Conservation (phyloP, 1,140 invertebrate species). For the Neodiprion pinetum region DNA sequence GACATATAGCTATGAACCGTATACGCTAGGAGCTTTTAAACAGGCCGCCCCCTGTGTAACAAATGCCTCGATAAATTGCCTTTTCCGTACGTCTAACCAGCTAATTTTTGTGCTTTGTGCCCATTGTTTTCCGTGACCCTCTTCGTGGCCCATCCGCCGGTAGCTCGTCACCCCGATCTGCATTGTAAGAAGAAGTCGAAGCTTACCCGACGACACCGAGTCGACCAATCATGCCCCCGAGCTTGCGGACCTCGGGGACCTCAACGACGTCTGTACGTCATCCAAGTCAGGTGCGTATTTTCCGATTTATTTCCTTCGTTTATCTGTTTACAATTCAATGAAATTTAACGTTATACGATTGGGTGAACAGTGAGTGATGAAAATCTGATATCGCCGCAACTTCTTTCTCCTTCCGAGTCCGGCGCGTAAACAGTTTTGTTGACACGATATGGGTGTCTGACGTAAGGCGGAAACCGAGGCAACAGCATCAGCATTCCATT, state of each 20-base stretch:
- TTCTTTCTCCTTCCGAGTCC: background rate
- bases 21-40: no score
- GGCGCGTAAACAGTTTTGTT: background rate
- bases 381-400: no score
- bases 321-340: no score
- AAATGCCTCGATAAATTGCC: no score
- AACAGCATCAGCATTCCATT: background rate
- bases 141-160: constrained; percentile 10
- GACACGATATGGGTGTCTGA: background rate
- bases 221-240: constrained; percentile 44
- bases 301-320: background rate
- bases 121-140: background rate
- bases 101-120: background rate
- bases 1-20: no score
- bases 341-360: no score
- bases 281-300: background rate
- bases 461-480: background rate
- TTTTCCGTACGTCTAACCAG: no score
- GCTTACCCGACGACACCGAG: constrained; percentile 51
- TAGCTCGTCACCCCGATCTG: constrained; percentile 49
- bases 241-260: constrained; percentile 42
- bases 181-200: constrained; percentile 50
- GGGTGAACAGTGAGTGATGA: no score
- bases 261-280: background rate
- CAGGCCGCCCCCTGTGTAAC: no score